Base-by-base conservation (phyloP, 2,113 vertebrate species). In the Chitala chitala region DNA sequence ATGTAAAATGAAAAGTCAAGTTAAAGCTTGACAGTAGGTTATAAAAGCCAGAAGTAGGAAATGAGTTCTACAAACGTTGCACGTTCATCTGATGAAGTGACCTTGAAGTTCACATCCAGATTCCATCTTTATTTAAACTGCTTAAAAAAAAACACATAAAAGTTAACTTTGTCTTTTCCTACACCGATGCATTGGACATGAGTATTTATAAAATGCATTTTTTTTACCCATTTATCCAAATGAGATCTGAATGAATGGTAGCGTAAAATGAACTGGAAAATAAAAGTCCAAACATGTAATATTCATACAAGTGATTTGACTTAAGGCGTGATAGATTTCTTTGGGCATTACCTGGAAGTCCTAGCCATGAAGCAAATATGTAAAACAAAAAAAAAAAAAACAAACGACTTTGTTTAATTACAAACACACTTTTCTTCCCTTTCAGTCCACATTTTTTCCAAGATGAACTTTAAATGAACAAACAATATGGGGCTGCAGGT, bases 381-480 rank as follows among this genome's bases (percentile, higher is more conserved):
- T n/a, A n/a, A n/a, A n/a, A n/a, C n/a, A n/a, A n/a, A 69, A 38
- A 44, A 42, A 74, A 50, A 73, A 76, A 22, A 77, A 73, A 69
- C 40, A 65, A 69, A 58, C 40, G 31, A 8, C 10, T 80, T 69
- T 75, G 36, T 72, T 81, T 72, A 83, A 77, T 82, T 74, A 76
- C 83, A 82, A 73, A 17, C 29, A 44, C 68, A 79, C 79, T 68
- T 61, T 22, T 61, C 38, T 61, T 13, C 33, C 17, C 15, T 22
- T 42, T 55, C 53, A 53, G n/a, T n/a, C n/a, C n/a, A n/a, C n/a
- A n/a, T n/a, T 82, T 81, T 81, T 75, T 71, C 77, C 61, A 66
- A 76, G 15, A 77, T 65, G 75, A 51, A 80, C 82, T 83, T 85
- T 82, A 84, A 76, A 80, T 69, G 64, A 71, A 38, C 77, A 72